Evolutionary conservation across 2,113 vertebrate genomes (phyloP), one percentile per base, ranked within the genome.

Genomic region (Phalacrocorax brasilianus): DNA sequence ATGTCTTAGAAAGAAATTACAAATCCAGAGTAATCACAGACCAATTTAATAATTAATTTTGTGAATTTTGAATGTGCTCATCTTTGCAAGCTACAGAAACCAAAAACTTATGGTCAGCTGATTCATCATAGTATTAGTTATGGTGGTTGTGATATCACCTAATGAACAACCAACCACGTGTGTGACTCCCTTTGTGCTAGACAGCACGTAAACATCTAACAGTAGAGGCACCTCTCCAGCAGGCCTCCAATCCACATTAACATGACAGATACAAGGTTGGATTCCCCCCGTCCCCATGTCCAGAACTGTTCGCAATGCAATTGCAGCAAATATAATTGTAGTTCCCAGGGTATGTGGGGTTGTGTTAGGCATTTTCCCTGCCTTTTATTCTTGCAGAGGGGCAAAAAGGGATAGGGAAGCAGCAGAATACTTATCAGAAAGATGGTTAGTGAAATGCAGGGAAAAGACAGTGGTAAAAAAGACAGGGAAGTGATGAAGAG

Each of bases 1-100:
- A n/a, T 88, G 83, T 93, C 85, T 90, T 67, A 38, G 35, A 91
- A 94, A 84, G 47, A 91, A 92, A 95, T 96, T 95, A 82, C 82
- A 91, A 85, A 89, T 92, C 85, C 66, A 85, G 63, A 91, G 33
- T 85, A 96, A 90, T 81, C 81, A 66, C 0, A 0, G 53, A 81
- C 33, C 11, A 85, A 47, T 81, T 84, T 91, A 95, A 93, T 89
- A 81, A 96, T 91, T 94, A 8, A 92, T 83, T 96, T 77, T 65
- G 45, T 91, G 61, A 85, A 89, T 93, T 86, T 94, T 80, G 59
- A 94, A 91, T 47, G 42, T 4, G 3, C 33, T 93, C 58, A 65
- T 89, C 56, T 95, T 79, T 70, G 35, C 33, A 80, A 59, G 58
- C 23, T 70, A 59, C 14, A 49, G 63, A 79, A 73, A 42, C 44